These are phyloP conservation scores for Donacobius atricapilla DNA, from an alignment of 2,113 vertebrate species.

Conservation along the genomic window DNA sequence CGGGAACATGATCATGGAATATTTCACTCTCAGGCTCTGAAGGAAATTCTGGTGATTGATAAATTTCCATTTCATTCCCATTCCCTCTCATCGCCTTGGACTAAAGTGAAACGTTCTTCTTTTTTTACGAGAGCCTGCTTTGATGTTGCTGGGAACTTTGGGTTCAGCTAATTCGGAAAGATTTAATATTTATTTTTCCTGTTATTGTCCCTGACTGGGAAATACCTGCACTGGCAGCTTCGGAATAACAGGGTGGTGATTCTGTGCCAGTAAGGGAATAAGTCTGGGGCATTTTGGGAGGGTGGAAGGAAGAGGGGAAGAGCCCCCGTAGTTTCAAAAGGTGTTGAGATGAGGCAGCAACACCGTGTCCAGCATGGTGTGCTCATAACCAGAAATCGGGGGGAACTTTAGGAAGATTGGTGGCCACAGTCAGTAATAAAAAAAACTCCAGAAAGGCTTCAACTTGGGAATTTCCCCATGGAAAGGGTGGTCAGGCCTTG, in stretches of 20 bases:
- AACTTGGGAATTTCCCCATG: neutral
- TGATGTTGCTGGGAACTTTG: neutral
- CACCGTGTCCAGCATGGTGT: rapidly evolving
- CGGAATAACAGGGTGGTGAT: neutral
- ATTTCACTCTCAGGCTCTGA: neutral
- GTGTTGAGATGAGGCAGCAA: neutral
- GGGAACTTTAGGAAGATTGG: neutral
- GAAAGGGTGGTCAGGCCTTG: neutral
- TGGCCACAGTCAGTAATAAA: neutral
- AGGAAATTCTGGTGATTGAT: neutral
- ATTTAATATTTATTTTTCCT: neutral
- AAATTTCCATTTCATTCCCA: neutral
- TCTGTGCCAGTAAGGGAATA: neutral
- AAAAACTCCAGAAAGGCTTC: neutral
- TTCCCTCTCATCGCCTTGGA: neutral
- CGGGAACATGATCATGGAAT: neutral
- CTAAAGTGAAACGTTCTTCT: neutral
- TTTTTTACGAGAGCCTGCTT: neutral
- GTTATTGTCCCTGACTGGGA: neutral
- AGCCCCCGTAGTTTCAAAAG: neutral
- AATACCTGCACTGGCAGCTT: neutral
- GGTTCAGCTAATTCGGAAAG: neutral
- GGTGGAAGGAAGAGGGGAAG: neutral
- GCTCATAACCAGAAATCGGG: neutral
- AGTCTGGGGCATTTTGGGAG: neutral